phyloP scores from a whole-genome alignment of 2,113 vertebrate genomes.

The Probosciger aterrimus region DNA sequence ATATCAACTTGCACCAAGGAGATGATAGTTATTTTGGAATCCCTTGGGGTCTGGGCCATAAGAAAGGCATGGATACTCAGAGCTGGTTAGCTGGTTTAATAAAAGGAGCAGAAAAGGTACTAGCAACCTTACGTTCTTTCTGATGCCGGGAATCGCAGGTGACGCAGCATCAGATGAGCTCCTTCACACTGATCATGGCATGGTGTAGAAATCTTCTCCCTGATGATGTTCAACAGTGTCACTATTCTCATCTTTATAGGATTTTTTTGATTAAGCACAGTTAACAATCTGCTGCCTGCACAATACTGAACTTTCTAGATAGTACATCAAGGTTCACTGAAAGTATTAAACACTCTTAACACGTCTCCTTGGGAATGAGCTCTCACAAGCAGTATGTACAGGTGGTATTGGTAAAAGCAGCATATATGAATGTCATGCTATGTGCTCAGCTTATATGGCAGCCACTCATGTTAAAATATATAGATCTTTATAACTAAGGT shows the following conservation, averaged over 20 bases:
- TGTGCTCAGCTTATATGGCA: neutral
- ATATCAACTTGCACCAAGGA: neutral
- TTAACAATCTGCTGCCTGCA: neutral
- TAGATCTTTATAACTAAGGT: neutral
- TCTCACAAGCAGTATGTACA: neutral
- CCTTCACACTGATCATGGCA: neutral
- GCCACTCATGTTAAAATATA: neutral
- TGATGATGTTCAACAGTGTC: neutral
- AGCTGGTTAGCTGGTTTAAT: neutral
- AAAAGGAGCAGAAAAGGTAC: neutral
- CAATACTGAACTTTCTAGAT: neutral
- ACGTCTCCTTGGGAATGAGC: neutral
- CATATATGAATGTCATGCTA: neutral
- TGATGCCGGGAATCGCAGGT: neutral
- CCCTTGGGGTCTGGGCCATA: neutral
- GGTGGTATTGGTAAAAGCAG: neutral
- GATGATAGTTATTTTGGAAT: neutral
- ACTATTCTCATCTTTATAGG: neutral
- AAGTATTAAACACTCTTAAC: neutral
- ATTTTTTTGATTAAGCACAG: neutral
- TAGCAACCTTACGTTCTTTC: neutral
- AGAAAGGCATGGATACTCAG: neutral
- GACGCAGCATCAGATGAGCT: neutral
- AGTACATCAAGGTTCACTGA: neutral
- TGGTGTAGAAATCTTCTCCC: neutral